Conservation (phyloP, 1,140 invertebrate species). For the Pemphigus obesinymphae region DNA sequence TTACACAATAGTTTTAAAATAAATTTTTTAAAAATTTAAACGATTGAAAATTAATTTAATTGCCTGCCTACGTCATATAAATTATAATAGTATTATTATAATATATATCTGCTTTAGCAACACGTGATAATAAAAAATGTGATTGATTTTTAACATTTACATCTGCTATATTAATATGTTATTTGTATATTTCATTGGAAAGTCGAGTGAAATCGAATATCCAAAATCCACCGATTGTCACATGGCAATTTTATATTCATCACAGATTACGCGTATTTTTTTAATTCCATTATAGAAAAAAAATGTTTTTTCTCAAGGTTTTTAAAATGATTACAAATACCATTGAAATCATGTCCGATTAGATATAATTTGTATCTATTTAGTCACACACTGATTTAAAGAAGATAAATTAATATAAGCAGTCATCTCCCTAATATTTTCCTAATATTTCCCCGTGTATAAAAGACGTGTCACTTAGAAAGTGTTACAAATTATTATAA, state of each 20-base stretch:
- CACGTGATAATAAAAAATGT: too few relatives aligned
- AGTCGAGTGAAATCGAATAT: constrained; percentile 17
- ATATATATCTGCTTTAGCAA: too few relatives aligned
- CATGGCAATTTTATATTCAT: constrained; percentile 1
- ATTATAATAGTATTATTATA: too few relatives aligned
- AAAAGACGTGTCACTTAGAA: neutral
- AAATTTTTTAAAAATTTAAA: too few relatives aligned
- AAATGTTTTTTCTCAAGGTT: neutral
- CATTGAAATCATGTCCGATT: neutral
- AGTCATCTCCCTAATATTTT: neutral
- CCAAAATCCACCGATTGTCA: neutral
- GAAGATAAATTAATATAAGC: neutral
- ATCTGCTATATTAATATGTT: too few relatives aligned
- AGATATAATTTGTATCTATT: neutral
- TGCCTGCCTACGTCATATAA: too few relatives aligned
- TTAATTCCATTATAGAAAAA: neutral
- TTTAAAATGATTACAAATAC: neutral
- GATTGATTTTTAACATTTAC: too few relatives aligned
- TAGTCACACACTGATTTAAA: neutral
- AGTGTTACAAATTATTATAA: neutral
- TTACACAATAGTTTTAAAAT: too few relatives aligned
- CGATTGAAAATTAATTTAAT: too few relatives aligned
- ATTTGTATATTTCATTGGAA: too few relatives aligned
- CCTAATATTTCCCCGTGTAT: neutral
- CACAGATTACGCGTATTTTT: neutral